Evolutionary conservation across 2,113 vertebrate genomes (phyloP), one percentile per base, ranked within the genome.

Genomic region (Plotosus lineatus): DNA sequence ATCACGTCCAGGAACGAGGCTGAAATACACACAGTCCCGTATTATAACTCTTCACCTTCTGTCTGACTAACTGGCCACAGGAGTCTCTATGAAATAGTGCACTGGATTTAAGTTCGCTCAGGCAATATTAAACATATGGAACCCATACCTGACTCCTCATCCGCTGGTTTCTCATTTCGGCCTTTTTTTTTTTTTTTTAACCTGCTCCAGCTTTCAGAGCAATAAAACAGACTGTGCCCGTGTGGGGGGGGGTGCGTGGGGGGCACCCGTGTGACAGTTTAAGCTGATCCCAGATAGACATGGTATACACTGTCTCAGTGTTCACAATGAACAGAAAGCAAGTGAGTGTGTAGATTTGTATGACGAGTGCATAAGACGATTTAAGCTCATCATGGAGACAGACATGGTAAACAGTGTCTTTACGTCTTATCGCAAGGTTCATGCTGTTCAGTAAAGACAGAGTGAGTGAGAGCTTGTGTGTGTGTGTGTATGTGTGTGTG

Each of bases 101-200:
- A 9, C n/a, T 44, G 48, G 40, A 56, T 79, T 50, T 66, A 51
- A 72, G 44, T 33, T 17, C 75, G 31, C 40, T 61, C n/a, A 33
- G 56, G 42, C 75, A 21, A 61, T 53, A 60, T 73, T 23, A 58
- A 73, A 73, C 78, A 80, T 61, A 58, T 80, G 66, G 78, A 80
- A 73, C n/a, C 28, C 23, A 60, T 58, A 79, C 56, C 50, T 23
- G 36, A 53, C 58, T 63, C 44, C 31, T 31, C 17, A 71, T 72
- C 55, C 19, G n/a, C 40, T 80, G 46, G 36, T 53, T 28, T 80
- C 42, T 74, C 42, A 40, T 63, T 74, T 73, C 69, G 15, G 28
- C 6, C 21, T 50, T 71, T 15, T 19, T 40, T 14, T 12, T 44
- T 11, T 68, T 65, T 66, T 66, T 68, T 42, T 6, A 68, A 68